phyloP scores from a whole-genome alignment of 1,140 invertebrate species.

The Pachyrhynchus sulphureomaculatus region DNA sequence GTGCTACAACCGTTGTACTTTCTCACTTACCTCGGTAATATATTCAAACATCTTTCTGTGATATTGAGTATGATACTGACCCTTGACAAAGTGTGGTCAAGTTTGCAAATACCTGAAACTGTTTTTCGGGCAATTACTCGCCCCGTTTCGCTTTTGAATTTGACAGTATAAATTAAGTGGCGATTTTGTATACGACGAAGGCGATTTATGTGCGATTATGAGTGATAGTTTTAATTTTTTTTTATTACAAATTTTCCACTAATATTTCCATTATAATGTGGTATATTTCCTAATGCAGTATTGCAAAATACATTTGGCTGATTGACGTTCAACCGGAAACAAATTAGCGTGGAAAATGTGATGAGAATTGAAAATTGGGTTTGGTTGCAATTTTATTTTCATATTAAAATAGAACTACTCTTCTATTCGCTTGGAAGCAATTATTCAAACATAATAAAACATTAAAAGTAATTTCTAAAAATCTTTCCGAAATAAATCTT shows the following conservation, averaged over 20 bases:
- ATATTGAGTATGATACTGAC: no score
- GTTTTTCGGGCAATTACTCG: constrained; percentile 6
- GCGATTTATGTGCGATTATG: constrained; percentile 8
- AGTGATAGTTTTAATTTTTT: constrained; percentile 3
- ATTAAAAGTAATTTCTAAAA: no score
- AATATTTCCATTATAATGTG: constrained; percentile 1
- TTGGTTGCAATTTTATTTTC: no score
- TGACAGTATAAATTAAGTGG: constrained; percentile 18
- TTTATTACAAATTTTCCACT: constrained; percentile 18
- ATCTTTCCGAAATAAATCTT: no score
- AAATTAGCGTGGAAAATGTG: constrained; percentile 6
- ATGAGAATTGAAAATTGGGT: background rate
- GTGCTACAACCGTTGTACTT: no score
- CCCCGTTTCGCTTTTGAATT: constrained; percentile 7
- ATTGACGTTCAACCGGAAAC: constrained; percentile 4
- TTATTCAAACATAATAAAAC: no score
- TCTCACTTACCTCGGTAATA: no score
- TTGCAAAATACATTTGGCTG: constrained; percentile 2
- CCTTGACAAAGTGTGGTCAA: no score
- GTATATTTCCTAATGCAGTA: background rate
- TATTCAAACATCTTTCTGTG: no score
- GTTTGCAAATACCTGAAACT: background rate
- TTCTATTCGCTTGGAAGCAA: no score
- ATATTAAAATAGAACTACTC: no score
- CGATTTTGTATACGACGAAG: constrained; percentile 9